Base-by-base conservation (phyloP, 2,797 vertebrate genomes). In the Capromys pilorides region DNA sequence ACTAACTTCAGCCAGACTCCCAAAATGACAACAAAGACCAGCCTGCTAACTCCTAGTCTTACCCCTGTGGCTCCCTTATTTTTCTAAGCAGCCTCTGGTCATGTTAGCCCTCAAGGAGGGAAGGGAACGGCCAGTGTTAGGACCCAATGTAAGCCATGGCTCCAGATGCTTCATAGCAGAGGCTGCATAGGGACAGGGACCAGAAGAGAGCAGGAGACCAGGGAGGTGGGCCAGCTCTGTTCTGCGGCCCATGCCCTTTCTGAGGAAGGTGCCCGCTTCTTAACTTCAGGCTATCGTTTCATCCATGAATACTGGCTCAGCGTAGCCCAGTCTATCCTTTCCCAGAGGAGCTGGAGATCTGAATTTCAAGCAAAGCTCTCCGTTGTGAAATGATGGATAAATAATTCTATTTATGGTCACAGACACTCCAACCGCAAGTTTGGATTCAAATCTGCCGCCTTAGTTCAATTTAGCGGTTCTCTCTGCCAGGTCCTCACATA, bases 41-140 rank as follows among this genome's bases (percentile, higher is more conserved):
- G 36, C 0, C 0, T 66, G 26, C 71, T 31, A 9, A 0, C 92
- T 2, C 2, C 39, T 88, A 73, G 57, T 10, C 19, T 13, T 7
- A 51, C 0, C 0, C 0, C 36, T 54, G 31, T 4, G 31, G 5
- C 36, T 12, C 33, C 19, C 77, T 77, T 33, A n/a, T 85, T 93
- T 36, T 94, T 62, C 77, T 64, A 28, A 57, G 33, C 19, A 54
- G 49, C 14, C n/a, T 19, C 5, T 22, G 33, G 75, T 10, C 61
- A 64, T 36, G 54, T 71, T 21, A 39, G 67, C 1, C 41, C 28
- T 81, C 62, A 3, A 61, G 6, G 51, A 66, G 39, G 5, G 8
- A 45, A 84, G 75, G 75, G 31, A 69, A 49, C 2, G 2, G 41
- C 39, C 66, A 5, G 33, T 21, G 1, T 5, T 5, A 31, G 54